Conservation (phyloP, 2,797 vertebrate species). For the Octomys mimax region DNA sequence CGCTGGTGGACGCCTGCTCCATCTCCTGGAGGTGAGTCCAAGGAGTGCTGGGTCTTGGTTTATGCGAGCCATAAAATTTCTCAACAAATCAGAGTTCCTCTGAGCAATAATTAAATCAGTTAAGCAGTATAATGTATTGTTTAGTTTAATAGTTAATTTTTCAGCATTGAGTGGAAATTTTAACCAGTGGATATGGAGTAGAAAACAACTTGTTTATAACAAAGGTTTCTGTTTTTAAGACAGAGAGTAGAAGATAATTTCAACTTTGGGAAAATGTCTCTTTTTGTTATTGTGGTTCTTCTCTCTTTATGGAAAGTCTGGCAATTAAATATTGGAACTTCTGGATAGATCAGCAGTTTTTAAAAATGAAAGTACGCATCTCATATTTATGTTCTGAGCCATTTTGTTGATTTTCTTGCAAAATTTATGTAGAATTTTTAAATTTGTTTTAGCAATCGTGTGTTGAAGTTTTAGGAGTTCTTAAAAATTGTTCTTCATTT, state of each 20-base stretch:
- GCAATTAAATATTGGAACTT: constrained; percentile 16
- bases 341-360: background rate
- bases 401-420: constrained; percentile 32
- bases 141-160: constrained; percentile 29
- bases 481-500: constrained; percentile 8
- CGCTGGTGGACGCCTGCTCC: constrained; percentile 97
- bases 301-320: constrained; percentile 26
- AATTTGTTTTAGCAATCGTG: constrained; percentile 21
- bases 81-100: constrained; percentile 25
- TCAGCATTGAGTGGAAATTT: background rate
- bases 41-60: background rate
- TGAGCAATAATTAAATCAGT: background rate
- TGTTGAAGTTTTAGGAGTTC: constrained; percentile 67
- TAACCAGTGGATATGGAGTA: background rate
- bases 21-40: constrained; percentile 95
- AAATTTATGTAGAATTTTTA: constrained; percentile 51
- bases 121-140: background rate
- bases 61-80: constrained; percentile 22
- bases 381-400: constrained; percentile 58
- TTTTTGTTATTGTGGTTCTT: constrained; percentile 26
- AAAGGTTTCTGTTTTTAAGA: background rate
- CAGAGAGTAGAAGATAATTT: background rate
- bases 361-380: constrained; percentile 52
- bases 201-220: background rate
- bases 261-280: background rate